A percentile compares a stretch with the other conserved stretches of the same genome.
Evolutionary conservation across 2,113 vertebrate species (phyloP).

Genomic region (Lophius piscatorius): DNA sequence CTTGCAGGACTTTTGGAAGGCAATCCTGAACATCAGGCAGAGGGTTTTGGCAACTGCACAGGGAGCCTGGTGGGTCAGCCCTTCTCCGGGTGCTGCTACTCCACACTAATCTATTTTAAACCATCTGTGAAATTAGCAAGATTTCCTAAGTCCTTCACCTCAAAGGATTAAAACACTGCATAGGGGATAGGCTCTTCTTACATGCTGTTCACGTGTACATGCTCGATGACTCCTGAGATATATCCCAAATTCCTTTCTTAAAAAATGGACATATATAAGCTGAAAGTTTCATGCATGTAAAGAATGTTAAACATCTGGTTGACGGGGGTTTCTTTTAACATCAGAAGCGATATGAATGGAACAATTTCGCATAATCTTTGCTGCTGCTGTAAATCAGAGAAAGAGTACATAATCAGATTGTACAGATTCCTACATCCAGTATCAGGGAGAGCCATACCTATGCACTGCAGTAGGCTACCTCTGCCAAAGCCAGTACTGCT

Average conservation of each 20-base stretch:
- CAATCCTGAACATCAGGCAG: conserved; percentile 79
- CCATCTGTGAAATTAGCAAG: conserved; percentile 89
- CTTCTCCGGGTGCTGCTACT: conserved; percentile 84
- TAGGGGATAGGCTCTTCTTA: conserved; percentile 74
- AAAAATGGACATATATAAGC: conserved; percentile 7
- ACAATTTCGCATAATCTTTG: too few species aligned
- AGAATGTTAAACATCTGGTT: conserved; percentile 22
- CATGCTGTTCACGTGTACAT: conserved; percentile 64
- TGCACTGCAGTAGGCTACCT: conserved; percentile 33
- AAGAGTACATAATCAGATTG: too few species aligned
- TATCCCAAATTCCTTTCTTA: conserved; percentile 28
- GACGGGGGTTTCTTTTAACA: background rate
- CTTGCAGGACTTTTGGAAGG: conserved; percentile 88
- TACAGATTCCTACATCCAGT: too few species aligned
- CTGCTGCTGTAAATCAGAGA: too few species aligned
- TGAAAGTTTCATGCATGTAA: conserved; percentile 3
- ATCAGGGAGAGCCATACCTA: conserved; percentile 55
- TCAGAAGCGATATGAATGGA: too few species aligned
- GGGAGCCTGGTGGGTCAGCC: conserved; percentile 83
- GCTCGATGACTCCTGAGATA: conserved; percentile 63
- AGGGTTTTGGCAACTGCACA: conserved; percentile 83
- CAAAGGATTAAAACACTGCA: conserved; percentile 84
- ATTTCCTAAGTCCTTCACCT: conserved; percentile 88
- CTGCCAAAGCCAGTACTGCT: conserved; percentile 76
- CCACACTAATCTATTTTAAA: conserved; percentile 88